phyloP scores from a whole-genome alignment of 2,888 invertebrate species.

The Macropis europaea region DNA sequence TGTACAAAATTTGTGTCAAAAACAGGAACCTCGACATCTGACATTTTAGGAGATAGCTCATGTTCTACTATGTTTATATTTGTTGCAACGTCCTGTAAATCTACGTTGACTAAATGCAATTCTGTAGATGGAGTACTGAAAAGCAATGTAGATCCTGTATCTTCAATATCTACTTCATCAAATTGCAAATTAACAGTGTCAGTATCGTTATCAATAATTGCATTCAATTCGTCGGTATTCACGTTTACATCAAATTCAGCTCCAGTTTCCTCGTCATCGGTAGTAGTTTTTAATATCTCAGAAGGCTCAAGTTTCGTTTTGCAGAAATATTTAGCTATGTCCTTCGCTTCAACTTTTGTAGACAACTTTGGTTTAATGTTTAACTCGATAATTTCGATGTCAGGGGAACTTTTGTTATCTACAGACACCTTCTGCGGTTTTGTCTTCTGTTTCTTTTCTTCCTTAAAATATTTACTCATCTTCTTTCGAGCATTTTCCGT shows the following conservation, averaged over 20 bases:
- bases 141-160: constrained; percentile 9
- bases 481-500: constrained; percentile 71
- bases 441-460: constrained; percentile 5
- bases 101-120: neutral
- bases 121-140: neutral
- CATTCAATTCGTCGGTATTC: constrained; percentile 20
- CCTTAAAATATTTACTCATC: constrained; percentile 72
- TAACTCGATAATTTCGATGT: constrained; percentile 56
- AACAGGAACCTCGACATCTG: neutral
- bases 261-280: neutral
- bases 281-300: neutral
- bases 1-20: neutral
- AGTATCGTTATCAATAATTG: constrained; percentile 11
- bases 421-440: neutral
- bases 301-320: constrained; percentile 8
- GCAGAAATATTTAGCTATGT: constrained; percentile 74
- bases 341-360: constrained; percentile 70
- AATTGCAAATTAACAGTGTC: constrained; percentile 31
- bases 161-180: constrained; percentile 30
- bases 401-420: constrained; percentile 19
- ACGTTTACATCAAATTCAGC: constrained; percentile 4
- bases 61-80: neutral
- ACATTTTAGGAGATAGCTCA: neutral
- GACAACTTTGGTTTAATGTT: constrained; percentile 71
- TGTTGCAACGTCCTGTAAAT: neutral